Evolutionary conservation across 2,113 vertebrate species (phyloP), one percentile per base, ranked within the genome.

Genomic region (Microtus ochrogaster): DNA sequence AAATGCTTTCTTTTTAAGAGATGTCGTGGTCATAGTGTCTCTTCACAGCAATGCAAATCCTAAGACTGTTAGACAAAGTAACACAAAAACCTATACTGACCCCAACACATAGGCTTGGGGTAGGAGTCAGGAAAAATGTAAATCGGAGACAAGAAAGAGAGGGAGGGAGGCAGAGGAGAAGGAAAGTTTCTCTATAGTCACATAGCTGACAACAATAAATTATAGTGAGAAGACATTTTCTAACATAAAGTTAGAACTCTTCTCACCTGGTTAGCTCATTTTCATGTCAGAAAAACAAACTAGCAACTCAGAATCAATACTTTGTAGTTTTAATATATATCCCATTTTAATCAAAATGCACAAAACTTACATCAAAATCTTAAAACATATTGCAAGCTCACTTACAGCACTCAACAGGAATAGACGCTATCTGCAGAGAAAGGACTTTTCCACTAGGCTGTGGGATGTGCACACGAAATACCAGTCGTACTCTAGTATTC

Each of bases 401-500:
- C 99, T 99, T 99, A 99, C 99, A 99, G 98, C 99, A 99, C 98
- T 99, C 99, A 95, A 99, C 99, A 97, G 99, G 99, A 98, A 99
- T 99, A 97, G 99, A 99, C 95, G 99, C 98, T 92, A 99, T 99
- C 98, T 99, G 99, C 93, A 99, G 98, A 66, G 99, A 99, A 96
- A 99, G 98, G 94, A 99, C 99, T 98, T 99, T 99, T 97, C 99
- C 99, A 89, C 98, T 99, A 96, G 99, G 98, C 41, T 99, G 99
- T 92, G 99, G 99, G 99, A 99, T 99, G 98, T 99, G 99, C 77
- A 99, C 99, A 77, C 99, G 99, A 97, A 99, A 99, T 96, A 99
- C 99, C 92, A 99, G 99, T 2, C 99, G 99, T 84, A 99, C 99
- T 89, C 99, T 98, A 52, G 99, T 99, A 98, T 99, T 99, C 98